Conservation (phyloP, 2,113 vertebrate species). For the Entomyzon cyanotis region DNA sequence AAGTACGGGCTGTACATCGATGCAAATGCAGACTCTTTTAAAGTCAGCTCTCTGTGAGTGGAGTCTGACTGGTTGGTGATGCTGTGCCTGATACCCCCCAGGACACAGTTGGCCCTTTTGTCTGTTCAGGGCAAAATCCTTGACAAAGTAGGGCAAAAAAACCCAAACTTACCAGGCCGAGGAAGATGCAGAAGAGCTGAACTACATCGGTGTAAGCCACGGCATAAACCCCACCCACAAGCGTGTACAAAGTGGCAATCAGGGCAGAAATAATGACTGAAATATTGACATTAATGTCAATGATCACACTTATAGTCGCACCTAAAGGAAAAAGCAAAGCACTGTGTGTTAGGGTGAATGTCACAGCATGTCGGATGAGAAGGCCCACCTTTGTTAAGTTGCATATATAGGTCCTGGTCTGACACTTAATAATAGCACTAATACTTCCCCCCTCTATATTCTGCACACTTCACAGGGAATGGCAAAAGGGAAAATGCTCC, state of each 20-base stretch:
- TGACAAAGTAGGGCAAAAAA: neutral
- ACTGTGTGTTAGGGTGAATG: neutral
- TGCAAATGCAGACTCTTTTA: neutral
- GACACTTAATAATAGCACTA: neutral
- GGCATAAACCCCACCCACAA: conserved; percentile 93
- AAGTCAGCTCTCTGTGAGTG: neutral
- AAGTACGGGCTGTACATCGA: fast-evolving
- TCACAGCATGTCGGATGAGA: neutral
- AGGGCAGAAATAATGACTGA: conserved; percentile 91
- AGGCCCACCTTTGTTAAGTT: neutral
- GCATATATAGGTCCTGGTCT: neutral
- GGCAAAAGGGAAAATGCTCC: neutral
- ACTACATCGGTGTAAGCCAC: conserved; percentile 97
- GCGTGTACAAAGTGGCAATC: conserved; percentile 91
- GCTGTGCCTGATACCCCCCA: neutral
- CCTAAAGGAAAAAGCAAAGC: conserved; percentile 71
- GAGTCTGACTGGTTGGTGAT: neutral
- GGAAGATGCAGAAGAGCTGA: conserved; percentile 95
- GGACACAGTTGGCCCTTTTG: neutral
- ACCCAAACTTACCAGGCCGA: conserved; percentile 88
- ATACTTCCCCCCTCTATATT: neutral
- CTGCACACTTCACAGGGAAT: neutral
- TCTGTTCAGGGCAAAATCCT: neutral
- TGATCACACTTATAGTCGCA: conserved; percentile 95
- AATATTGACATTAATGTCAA: conserved; percentile 87